Evolutionary conservation across 2,797 vertebrate species (phyloP).

Genomic region (Odontamblyopus lacepedii): DNA sequence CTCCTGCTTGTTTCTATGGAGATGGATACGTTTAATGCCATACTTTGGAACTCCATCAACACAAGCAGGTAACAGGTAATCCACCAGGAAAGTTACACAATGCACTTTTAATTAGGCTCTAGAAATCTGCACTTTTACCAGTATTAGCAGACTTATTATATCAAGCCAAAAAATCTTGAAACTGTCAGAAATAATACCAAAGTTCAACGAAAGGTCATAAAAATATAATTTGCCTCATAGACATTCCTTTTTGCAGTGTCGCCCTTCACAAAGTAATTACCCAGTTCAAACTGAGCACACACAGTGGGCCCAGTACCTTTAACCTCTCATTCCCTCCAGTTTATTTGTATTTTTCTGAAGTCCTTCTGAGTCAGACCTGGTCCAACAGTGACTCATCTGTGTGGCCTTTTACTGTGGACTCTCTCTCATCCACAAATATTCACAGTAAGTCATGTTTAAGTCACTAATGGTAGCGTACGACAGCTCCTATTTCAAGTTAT

Average conservation of each 20-base stretch:
- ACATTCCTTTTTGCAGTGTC: neutral
- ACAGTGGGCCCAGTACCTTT: neutral
- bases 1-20: no score
- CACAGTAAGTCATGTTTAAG: neutral
- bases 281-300: neutral
- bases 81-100: no score
- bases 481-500: neutral
- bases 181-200: no score
- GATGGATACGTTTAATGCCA: no score
- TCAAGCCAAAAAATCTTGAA: no score
- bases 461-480: neutral
- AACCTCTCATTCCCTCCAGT: neutral
- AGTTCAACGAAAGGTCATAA: neutral
- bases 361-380: neutral
- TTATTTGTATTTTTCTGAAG: neutral
- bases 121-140: neutral
- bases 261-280: neutral
- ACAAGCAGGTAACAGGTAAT: no score
- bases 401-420: slow-evolving; percentile 1
- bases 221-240: neutral
- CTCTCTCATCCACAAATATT: slow-evolving; percentile 4
- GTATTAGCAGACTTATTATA: no score
- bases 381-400: slow-evolving; percentile 7
- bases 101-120: neutral
- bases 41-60: no score